Conservation (phyloP, 2,888 invertebrate species). For the Matsumyia berberina region DNA sequence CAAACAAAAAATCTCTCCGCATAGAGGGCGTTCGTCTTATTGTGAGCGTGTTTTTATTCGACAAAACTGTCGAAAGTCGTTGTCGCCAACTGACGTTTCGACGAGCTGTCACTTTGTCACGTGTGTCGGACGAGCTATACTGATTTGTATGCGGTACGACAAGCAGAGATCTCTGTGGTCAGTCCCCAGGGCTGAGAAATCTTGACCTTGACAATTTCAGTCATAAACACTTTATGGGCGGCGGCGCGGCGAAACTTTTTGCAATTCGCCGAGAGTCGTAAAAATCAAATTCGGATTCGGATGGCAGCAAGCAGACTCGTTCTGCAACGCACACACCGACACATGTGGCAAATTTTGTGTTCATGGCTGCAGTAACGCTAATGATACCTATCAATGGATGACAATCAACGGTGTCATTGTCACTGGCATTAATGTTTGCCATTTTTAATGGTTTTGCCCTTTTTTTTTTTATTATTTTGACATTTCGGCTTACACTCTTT, state of each 20-base stretch:
- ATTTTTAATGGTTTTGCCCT: slow-evolving; percentile 42
- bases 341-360: background rate
- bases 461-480: slow-evolving; percentile 21
- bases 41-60: slow-evolving; percentile 40
- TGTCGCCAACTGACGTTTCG: slow-evolving; percentile 36
- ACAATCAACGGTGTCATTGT: slow-evolving; percentile 70
- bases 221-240: slow-evolving; percentile 43
- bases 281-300: slow-evolving; percentile 32
- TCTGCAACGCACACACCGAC: slow-evolving; percentile 24
- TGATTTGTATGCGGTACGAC: slow-evolving; percentile 53
- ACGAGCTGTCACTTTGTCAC: slow-evolving; percentile 62
- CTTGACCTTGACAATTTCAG: slow-evolving; percentile 75
- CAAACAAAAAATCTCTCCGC: slow-evolving; percentile 57
- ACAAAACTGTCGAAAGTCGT: slow-evolving; percentile 26
- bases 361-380: slow-evolving; percentile 23
- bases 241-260: slow-evolving; percentile 30
- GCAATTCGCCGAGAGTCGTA: slow-evolving; percentile 44
- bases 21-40: slow-evolving; percentile 64
- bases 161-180: slow-evolving; percentile 26
- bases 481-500: slow-evolving; percentile 31
- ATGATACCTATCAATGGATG: slow-evolving; percentile 61
- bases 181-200: slow-evolving; percentile 55
- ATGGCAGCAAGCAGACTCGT: slow-evolving; percentile 33
- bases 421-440: slow-evolving; percentile 48
- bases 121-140: slow-evolving; percentile 39